Conservation (phyloP, 2,113 vertebrate species). For the Ophthalmolycus amberensis region DNA sequence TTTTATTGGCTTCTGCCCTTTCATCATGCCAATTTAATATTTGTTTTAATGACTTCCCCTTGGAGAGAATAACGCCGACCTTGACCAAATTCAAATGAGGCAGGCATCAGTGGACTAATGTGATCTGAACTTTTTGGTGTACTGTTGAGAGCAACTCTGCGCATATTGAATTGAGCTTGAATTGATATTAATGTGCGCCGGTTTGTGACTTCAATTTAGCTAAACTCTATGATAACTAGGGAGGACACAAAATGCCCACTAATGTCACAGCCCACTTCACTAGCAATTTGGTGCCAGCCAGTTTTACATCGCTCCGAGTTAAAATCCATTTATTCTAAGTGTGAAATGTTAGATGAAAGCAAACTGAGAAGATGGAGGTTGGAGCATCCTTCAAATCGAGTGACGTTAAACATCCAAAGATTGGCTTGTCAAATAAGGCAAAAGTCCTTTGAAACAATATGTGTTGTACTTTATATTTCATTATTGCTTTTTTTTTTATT, state of each 20-base stretch:
- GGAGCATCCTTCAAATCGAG: slow-evolving; percentile 24
- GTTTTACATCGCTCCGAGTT: slow-evolving; percentile 37
- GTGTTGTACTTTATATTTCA: slow-evolving; percentile 25
- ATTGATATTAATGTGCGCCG: slow-evolving; percentile 65
- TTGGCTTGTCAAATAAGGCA: not conserved
- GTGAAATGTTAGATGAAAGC: slow-evolving; percentile 26
- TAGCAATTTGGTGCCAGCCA: slow-evolving; percentile 37
- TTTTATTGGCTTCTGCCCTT: slow-evolving; percentile 40
- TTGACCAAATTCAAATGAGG: slow-evolving; percentile 67
- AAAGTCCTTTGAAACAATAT: slow-evolving; percentile 18
- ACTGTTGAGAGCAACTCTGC: slow-evolving; percentile 43
- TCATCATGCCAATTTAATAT: slow-evolving; percentile 56
- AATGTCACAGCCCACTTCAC: slow-evolving; percentile 58
- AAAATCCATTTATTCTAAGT: slow-evolving; percentile 55
- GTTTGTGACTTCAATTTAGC: slow-evolving; percentile 59
- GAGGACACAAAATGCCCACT: slow-evolving; percentile 34
- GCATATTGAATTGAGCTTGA: slow-evolving; percentile 47
- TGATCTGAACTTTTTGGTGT: slow-evolving; percentile 49
- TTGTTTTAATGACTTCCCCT: slow-evolving; percentile 44
- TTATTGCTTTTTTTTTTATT: slow-evolving; percentile 26
- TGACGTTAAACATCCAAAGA: not conserved
- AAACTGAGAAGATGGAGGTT: slow-evolving; percentile 21
- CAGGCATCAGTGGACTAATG: slow-evolving; percentile 49
- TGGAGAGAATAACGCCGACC: slow-evolving; percentile 49
- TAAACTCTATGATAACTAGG: slow-evolving; percentile 53